Percentiles rank a stretch among this genome's conserved stretches.
phyloP scores from a whole-genome alignment of 1,140 invertebrate species.

The Dreissena polymorpha region DNA sequence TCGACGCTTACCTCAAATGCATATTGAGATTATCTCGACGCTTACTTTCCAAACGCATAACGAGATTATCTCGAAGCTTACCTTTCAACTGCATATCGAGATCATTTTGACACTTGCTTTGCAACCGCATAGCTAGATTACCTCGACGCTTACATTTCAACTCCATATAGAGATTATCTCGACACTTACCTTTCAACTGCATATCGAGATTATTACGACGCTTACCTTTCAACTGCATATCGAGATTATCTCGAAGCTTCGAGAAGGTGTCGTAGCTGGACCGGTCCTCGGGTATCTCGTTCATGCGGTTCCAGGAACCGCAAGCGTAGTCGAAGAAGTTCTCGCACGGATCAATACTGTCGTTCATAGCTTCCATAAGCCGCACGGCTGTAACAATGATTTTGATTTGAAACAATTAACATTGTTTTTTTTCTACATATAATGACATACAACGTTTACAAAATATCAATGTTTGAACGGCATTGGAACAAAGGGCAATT shows the following conservation, averaged over 20 bases:
- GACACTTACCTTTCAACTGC: constrained; percentile 86
- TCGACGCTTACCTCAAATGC: no score
- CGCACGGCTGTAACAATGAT: constrained; percentile 85
- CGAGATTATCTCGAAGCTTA: no score
- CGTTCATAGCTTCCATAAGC: constrained; percentile 91
- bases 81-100: no score
- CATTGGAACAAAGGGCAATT: neutral
- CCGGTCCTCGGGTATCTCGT: constrained; percentile 93
- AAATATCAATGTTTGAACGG: no score
- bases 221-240: constrained; percentile 87
- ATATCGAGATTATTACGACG: constrained; percentile 92
- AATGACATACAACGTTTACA: no score
- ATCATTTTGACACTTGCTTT: no score
- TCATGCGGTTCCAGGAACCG: constrained; percentile 93
- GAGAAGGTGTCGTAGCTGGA: constrained; percentile 94
- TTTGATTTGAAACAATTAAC: no score
- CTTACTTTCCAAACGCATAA: constrained; percentile 45
- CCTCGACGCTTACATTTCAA: constrained; percentile 90
- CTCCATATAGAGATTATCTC: constrained; percentile 90
- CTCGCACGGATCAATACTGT: constrained; percentile 88
- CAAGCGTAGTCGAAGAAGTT: constrained; percentile 96
- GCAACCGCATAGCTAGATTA: constrained; percentile 84
- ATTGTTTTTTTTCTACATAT: no score
- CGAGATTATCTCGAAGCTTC: constrained; percentile 91
- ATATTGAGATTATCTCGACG: no score